Percentiles rank a stretch among this genome's conserved stretches.
phyloP scores from a whole-genome alignment of 1,140 invertebrate species.

The Dolichoris vasculosae region DNA sequence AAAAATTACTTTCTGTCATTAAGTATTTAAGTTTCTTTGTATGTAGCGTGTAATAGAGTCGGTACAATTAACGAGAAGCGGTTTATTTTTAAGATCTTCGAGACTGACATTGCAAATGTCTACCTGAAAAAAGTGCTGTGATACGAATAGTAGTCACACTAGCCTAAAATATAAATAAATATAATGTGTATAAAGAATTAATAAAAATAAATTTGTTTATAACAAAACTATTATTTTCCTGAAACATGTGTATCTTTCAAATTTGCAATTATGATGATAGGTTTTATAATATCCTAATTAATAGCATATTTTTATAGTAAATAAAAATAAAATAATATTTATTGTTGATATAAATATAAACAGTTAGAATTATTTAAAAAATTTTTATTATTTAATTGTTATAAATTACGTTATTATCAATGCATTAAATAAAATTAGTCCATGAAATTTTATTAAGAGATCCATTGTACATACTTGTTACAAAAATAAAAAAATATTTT shows the following conservation, averaged over 20 bases:
- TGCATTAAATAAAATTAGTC: too few relatives aligned
- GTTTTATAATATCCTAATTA: too few relatives aligned
- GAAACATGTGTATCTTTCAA: neutral
- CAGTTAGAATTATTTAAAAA: too few relatives aligned
- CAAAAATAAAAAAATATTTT: too few relatives aligned
- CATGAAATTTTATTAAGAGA: too few relatives aligned
- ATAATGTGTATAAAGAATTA: conserved; percentile 33
- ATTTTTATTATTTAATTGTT: too few relatives aligned
- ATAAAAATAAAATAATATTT: too few relatives aligned
- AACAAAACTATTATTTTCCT: neutral
- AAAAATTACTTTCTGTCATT: conserved; percentile 27
- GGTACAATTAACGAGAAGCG: conserved; percentile 6
- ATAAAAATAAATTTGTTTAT: conserved; percentile 22
- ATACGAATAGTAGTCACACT: conserved; percentile 68
- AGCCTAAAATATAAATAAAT: conserved; percentile 39
- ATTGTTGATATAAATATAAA: too few relatives aligned
- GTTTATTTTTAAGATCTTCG: conserved; percentile 55
- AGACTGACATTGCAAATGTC: conserved; percentile 69
- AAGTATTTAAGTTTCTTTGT: conserved; percentile 36
- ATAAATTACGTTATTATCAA: too few relatives aligned
- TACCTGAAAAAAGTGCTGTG: conserved; percentile 70
- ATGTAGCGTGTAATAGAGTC: conserved; percentile 29
- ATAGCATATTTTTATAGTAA: too few relatives aligned
- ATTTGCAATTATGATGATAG: neutral
- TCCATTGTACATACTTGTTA: too few relatives aligned